Evolutionary conservation across 2,888 invertebrate species (phyloP), one percentile per base, ranked within the genome.

Genomic region (Caenorhabditis sp.): DNA sequence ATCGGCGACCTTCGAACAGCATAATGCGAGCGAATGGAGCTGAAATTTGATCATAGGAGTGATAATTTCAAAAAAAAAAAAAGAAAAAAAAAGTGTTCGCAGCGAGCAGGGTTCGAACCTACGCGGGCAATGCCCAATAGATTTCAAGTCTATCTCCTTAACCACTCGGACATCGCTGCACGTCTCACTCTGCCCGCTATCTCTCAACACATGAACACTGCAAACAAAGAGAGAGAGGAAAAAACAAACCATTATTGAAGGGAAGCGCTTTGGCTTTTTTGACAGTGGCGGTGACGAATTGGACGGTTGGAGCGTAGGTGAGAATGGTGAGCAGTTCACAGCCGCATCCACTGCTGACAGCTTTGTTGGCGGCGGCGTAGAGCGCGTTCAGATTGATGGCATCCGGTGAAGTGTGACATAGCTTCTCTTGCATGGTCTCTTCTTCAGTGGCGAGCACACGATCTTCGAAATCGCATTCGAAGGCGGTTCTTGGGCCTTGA

Each of bases 61-160:
- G n/a, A 65, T 20, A 31, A 31, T 25, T 14, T 26, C 36, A 59
- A 20, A 21, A 20, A 61, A 52, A 61, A 53, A 52, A 31, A 59
- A 59, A 59, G 12, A 26, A 31, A 31, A 26, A 14, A 26, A 26
- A 56, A 27, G 5, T 58, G 17, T 5, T 23, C 84, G 84, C 84
- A 83, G 83, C 88, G 87, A 90, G 90, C 90, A 91, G 91, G 91
- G 91, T 91, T 91, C 91, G 91, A 91, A 91, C 91, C 91, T 91
- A 90, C 90, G 91, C 91, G 91, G 91, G 91, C 89, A 91, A 84
- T 90, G 89, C 91, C 91, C 91, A 91, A 91, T 90, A 90, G 91
- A 91, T 91, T 91, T 91, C 91, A 90, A 91, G 91, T 91, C 91
- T 90, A 90, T 91, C 91, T 90, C 90, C 90, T 91, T 91, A 90